Percentiles rank a stretch among this genome's conserved stretches.
Conservation (phyloP, 2,888 invertebrate genomes). For the Drosophila atripex region DNA sequence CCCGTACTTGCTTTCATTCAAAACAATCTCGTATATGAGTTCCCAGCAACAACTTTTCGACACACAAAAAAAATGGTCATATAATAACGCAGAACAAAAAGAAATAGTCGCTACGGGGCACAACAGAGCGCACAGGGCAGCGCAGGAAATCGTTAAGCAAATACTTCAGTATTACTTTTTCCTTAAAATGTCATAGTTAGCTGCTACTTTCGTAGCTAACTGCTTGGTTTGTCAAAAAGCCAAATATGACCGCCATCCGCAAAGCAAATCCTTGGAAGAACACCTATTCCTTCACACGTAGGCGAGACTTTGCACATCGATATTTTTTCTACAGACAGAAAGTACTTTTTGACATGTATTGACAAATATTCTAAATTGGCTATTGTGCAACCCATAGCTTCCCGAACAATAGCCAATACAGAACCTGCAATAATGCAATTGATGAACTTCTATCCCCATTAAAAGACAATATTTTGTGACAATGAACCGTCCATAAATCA, state of each 20-base stretch:
- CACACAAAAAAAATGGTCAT: no score
- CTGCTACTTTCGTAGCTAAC: constrained; percentile 37
- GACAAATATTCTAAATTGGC: constrained; percentile 2
- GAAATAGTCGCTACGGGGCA: no score
- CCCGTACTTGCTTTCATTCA: no score
- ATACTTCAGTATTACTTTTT: no score
- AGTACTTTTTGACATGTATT: constrained; percentile 34
- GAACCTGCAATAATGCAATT: constrained; percentile 40
- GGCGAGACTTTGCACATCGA: no score
- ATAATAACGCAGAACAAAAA: no score
- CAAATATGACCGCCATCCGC: constrained; percentile 52
- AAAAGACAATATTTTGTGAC: constrained; percentile 54
- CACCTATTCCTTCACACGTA: constrained; percentile 10
- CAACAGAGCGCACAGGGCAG: no score
- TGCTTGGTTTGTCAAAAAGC: constrained; percentile 38
- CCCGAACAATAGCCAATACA: constrained; percentile 22
- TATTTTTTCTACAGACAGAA: not conserved
- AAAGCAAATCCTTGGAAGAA: constrained; percentile 32
- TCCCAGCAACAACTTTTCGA: no score
- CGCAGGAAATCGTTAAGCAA: no score
- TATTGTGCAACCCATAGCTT: constrained; percentile 44
- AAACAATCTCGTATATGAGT: no score
- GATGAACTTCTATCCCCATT: constrained; percentile 46
- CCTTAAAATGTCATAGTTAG: no score
- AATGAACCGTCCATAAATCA: constrained; percentile 41